Evolutionary conservation across 2,113 vertebrate genomes (phyloP).

Genomic region (Bos javanicus): DNA sequence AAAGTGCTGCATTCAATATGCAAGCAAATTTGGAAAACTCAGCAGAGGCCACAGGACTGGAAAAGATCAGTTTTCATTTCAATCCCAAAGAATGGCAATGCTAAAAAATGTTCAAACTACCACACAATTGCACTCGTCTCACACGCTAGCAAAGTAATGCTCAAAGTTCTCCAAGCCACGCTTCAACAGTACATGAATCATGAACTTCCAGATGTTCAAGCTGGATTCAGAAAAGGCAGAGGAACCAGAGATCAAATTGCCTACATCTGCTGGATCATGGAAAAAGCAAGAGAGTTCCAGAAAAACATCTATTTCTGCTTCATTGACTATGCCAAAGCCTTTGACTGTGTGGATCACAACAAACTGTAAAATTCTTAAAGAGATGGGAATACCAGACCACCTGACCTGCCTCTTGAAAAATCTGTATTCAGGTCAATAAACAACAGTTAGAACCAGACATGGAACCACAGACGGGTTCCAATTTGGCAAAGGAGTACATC

Average conservation of each 20-base stretch:
- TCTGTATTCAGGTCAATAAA: background rate
- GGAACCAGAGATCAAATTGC: background rate
- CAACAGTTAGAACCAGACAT: background rate
- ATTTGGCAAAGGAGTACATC: background rate
- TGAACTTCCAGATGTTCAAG: background rate
- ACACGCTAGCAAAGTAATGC: fast-evolving
- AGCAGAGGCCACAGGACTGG: background rate
- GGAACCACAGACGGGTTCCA: background rate
- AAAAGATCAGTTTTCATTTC: background rate
- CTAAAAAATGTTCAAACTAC: background rate
- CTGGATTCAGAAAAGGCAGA: no score
- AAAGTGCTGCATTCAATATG: background rate
- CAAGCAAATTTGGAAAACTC: background rate
- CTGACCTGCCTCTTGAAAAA: background rate
- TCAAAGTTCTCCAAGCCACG: background rate
- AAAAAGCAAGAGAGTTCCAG: background rate
- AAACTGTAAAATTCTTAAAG: fast-evolving
- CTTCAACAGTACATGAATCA: fast-evolving
- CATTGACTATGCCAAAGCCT: background rate
- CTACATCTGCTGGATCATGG: fast-evolving
- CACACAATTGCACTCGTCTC: background rate
- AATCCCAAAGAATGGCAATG: background rate
- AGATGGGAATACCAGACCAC: background rate
- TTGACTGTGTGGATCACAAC: background rate
- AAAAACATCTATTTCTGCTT: background rate